Evolutionary conservation across 2,797 vertebrate species (phyloP).

Genomic region (Tiaroga cobitis): DNA sequence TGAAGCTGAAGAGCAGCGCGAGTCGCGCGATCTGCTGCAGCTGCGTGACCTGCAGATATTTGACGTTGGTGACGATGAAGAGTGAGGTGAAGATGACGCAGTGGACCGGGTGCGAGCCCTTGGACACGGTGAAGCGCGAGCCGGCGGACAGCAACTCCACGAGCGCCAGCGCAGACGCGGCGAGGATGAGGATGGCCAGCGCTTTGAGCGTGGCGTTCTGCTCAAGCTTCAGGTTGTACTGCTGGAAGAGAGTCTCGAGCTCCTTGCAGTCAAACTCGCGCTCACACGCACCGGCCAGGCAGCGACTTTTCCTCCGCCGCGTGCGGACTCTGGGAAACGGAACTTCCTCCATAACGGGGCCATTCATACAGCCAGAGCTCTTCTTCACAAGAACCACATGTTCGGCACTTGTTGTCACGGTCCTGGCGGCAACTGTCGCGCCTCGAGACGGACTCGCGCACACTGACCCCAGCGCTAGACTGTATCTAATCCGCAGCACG

Average conservation of each 20-base stretch:
- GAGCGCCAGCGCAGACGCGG: constrained; percentile 89
- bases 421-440: constrained; percentile 57
- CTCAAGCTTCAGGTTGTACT: constrained; percentile 97
- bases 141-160: constrained; percentile 90
- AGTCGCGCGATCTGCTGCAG: constrained; percentile 96
- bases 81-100: constrained; percentile 96
- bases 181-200: constrained; percentile 90
- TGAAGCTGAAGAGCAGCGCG: constrained; percentile 95
- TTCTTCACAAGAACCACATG: constrained; percentile 62
- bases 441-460: constrained; percentile 2
- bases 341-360: constrained; percentile 94
- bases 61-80: constrained; percentile 96
- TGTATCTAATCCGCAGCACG: constrained; percentile 68
- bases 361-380: constrained; percentile 83
- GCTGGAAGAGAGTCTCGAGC: constrained; percentile 95
- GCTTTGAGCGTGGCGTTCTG: constrained; percentile 96
- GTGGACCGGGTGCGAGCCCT: constrained; percentile 96
- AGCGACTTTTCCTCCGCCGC: constrained; percentile 84
- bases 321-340: constrained; percentile 88
- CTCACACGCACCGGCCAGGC: constrained; percentile 81
- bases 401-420: constrained; percentile 57
- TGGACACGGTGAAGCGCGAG: constrained; percentile 89
- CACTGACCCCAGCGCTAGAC: constrained; percentile 23
- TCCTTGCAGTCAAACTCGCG: constrained; percentile 94
- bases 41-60: constrained; percentile 95